phyloP scores from a whole-genome alignment of 2,888 invertebrate genomes.

The Anoplius nigerrimus region DNA sequence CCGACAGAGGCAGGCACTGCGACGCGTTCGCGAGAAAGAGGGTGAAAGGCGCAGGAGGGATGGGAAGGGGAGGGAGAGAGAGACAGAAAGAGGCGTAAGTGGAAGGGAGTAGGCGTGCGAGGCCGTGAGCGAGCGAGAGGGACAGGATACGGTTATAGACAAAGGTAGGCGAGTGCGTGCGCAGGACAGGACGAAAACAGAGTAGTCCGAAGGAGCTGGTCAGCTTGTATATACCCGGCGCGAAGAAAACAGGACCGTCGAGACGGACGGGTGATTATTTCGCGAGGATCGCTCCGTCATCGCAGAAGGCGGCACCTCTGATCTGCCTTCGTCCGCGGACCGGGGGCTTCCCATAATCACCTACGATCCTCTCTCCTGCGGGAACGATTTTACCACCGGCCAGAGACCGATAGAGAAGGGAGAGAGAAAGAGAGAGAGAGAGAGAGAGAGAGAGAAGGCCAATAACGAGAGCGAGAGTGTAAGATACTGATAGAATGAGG shows the following conservation, averaged over 20 bases:
- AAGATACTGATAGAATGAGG: slow-evolving; percentile 16
- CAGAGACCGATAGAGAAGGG: slow-evolving; percentile 18
- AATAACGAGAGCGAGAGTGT: too few relatives aligned
- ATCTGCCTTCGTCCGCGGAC: slow-evolving; percentile 54
- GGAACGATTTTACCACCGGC: slow-evolving; percentile 52
- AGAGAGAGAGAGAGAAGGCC: not conserved
- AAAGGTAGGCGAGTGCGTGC: slow-evolving; percentile 15
- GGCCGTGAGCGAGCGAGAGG: too few relatives aligned
- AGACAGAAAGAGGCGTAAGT: too few relatives aligned
- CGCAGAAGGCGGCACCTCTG: slow-evolving; percentile 67
- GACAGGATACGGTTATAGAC: slow-evolving; percentile 43
- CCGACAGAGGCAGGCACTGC: too few relatives aligned
- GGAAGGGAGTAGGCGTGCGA: too few relatives aligned
- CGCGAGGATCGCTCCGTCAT: slow-evolving; percentile 70
- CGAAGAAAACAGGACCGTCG: slow-evolving; percentile 52
- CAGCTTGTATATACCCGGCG: slow-evolving; percentile 44
- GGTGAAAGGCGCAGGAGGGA: too few relatives aligned
- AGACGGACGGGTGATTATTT: slow-evolving; percentile 67
- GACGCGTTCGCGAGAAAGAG: too few relatives aligned
- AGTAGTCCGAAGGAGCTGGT: slow-evolving; percentile 9
- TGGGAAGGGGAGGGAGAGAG: too few relatives aligned
- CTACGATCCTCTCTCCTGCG: slow-evolving; percentile 57
- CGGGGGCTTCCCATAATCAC: slow-evolving; percentile 64
- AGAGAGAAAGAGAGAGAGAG: slow-evolving; percentile 23
- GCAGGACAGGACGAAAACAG: not conserved